Base-by-base conservation (phyloP, 2,113 vertebrate genomes). In the Willisornis vidua region DNA sequence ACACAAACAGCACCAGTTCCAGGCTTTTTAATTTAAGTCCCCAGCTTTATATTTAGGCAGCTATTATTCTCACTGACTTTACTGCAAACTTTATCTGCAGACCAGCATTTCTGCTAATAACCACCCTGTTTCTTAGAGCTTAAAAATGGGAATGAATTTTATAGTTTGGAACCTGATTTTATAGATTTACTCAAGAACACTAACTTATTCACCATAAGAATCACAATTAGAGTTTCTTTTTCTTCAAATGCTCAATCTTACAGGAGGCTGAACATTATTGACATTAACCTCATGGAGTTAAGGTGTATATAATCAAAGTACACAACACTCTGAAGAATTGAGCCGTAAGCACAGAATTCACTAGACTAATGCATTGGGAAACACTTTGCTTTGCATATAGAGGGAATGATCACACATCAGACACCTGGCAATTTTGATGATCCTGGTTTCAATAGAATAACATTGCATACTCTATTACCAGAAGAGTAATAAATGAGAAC, bases 391-490 rank as follows among this genome's bases (percentile, higher is more conserved):
- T 95, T 96, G 86, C 93, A 92, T 85, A 55, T 33, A 96, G 95
- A 92, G 76, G 62, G 90, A 93, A 89, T 31, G 70, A 93, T 94
- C 92, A 59, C 88, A 68, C 86, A 87, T 94, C 95, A 96, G 94
- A 82, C 93, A 96, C 90, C 92, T 95, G 94, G 96, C 83, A 93
- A 65, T 96, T 80, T 59, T 94, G 85, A 94, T 91, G 55, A 93
- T 87, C 79, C 79, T 72, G 80, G 54, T 92, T 96, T 93, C 88
- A 63, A 77, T 86, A 78, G 86, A 92, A 91, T 94, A 95, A 95
- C 93, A 94, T 79, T 87, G 91, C 73, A 85, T 76, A 82, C 43
- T 87, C 59, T 94, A 78, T 93, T 94, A 86, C 90, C 93, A 84
- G 81, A 94, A 77, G 65, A 81, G 91, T 85, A 92, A 87, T 95